Base-by-base conservation (phyloP, 2,888 invertebrate genomes). In the Ashinkailepas kermadecensis region DNA sequence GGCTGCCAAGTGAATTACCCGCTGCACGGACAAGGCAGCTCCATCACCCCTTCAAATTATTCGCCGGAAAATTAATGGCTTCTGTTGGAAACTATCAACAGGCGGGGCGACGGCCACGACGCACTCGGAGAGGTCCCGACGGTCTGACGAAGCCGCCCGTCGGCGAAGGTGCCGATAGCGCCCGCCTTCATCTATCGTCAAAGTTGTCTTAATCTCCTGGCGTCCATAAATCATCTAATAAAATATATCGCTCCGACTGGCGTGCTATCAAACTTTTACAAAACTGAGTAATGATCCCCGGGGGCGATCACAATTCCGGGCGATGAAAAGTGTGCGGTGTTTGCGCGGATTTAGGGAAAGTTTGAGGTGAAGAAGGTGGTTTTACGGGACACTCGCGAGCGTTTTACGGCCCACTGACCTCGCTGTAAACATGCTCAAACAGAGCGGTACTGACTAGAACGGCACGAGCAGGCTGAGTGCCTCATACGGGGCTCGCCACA, bases 291-390 rank as follows among this genome's bases (percentile, higher is more conserved):
- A 65, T 65, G 65, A 65, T 65, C 65, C 65, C 65, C 8, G 18
- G 7, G 65, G 23, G 65, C 23, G 10, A 23, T 8, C 65, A 9
- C 10, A 23, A 18, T 9, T 65, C 8, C 70, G 12, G 59, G 1
- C 70, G 70, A 70, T 70, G 70, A 70, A 39, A 39, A 39, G 70
- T 70, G 70, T 15, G 65, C 70, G 39, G 70, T 70, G 70, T 70
- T 70, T 70, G 70, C 15, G 39, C 13, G 70, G 70, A 70, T 70
- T 70, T 70, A 39, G 12, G 65, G 13, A 25, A 39, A 70, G 39
- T 70, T 70, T 11, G 70, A 23, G 39, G 70, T 70, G 70, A 70
- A 65, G 39, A 23, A 70, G 70, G 70, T 70, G 70, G 23, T 39
- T 70, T 70, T 70, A 70, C 70, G 70, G 39, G 8, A 21, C 70